phyloP scores from a whole-genome alignment of 2,888 invertebrate genomes.

The Mythimna albipuncta region DNA sequence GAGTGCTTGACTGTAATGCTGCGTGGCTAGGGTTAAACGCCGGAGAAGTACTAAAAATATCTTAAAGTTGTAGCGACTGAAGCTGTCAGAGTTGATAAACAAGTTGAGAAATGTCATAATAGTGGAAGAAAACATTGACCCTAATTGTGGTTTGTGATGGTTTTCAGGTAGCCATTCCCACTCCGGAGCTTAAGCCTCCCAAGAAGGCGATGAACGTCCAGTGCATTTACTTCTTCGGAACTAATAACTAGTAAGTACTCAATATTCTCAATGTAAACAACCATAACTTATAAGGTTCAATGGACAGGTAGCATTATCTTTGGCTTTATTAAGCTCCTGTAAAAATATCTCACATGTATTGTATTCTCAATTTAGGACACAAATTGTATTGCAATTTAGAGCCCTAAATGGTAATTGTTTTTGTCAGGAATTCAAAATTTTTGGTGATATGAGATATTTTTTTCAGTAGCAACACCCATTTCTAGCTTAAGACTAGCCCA shows the following conservation, averaged over 20 bases:
- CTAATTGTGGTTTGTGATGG: conserved; percentile 70
- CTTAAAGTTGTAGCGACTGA: not conserved
- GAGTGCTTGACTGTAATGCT: conserved; percentile 60
- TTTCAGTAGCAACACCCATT: conserved; percentile 7
- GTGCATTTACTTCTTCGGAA: conserved; percentile 98
- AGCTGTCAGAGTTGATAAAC: conserved; percentile 28
- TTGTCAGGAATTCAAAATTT: not conserved
- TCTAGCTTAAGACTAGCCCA: not conserved
- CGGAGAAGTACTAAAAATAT: conserved; percentile 5
- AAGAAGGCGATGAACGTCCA: conserved; percentile 94
- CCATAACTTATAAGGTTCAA: not conserved
- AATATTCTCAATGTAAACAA: conserved; percentile 38
- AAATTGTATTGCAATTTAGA: too few relatives aligned
- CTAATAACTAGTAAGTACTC: conserved; percentile 97
- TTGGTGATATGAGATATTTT: not conserved
- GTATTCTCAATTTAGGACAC: not conserved
- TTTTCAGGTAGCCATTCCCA: conserved; percentile 95
- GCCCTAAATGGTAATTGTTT: not conserved
- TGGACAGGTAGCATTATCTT: conserved; percentile 1
- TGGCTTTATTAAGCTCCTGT: not conserved
- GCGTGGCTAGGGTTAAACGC: conserved; percentile 44
- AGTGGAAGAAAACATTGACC: conserved; percentile 61
- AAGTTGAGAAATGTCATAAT: conserved; percentile 33
- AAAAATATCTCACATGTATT: not conserved
- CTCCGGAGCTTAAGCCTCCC: conserved; percentile 94